phyloP scores from a whole-genome alignment of 2,888 invertebrate genomes.

The Chelonus formosanus region DNA sequence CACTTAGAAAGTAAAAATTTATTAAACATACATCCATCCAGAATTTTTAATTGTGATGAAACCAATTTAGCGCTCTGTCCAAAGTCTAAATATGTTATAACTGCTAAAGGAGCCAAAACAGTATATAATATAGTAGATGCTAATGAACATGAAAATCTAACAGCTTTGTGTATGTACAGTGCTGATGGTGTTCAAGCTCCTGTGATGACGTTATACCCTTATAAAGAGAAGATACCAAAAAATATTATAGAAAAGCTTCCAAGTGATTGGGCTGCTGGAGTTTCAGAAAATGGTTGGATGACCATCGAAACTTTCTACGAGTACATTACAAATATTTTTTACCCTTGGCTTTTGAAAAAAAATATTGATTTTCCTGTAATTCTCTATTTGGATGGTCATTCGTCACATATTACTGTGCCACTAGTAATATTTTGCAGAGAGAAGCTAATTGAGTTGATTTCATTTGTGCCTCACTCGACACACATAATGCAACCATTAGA shows the following conservation, averaged over 20 bases:
- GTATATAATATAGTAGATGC: too few relatives aligned
- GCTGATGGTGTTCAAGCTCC: conserved; percentile 27
- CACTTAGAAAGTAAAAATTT: too few relatives aligned
- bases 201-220: conserved; percentile 33
- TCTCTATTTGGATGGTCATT: conserved; percentile 18
- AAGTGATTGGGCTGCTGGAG: conserved; percentile 22
- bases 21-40: too few relatives aligned
- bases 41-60: too few relatives aligned
- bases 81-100: too few relatives aligned
- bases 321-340: conserved; percentile 24
- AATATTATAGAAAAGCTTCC: conserved; percentile 18
- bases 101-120: too few relatives aligned
- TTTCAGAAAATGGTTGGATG: conserved; percentile 31
- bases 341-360: conserved; percentile 4
- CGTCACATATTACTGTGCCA: conserved; percentile 10
- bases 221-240: conserved; percentile 25
- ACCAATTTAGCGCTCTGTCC: too few relatives aligned
- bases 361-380: conserved; percentile 11
- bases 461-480: conserved; percentile 12
- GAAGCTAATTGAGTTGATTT: conserved; percentile 10
- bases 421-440: conserved; percentile 11
- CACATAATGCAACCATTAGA: conserved; percentile 22
- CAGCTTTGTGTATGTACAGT: conserved; percentile 30
- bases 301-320: conserved; percentile 28
- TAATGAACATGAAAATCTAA: too few relatives aligned